Evolutionary conservation across 2,888 invertebrate species (phyloP).

Genomic region (Zygogramma bicolorata): DNA sequence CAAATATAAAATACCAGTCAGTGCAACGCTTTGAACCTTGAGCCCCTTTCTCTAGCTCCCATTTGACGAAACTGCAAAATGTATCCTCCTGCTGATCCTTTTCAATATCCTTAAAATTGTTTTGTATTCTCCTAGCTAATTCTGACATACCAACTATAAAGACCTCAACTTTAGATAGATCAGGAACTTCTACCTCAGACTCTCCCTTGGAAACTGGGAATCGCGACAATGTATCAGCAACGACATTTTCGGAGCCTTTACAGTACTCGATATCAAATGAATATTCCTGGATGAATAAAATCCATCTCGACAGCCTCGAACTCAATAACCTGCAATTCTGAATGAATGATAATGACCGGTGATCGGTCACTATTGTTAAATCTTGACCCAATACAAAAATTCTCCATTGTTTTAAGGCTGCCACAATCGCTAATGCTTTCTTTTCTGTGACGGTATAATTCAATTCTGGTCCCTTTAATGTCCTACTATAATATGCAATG

Average conservation of each 20-base stretch:
- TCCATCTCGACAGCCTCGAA: slow-evolving; percentile 18
- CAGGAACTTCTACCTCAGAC: not conserved
- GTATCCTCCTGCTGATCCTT: not conserved
- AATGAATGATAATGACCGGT: slow-evolving; percentile 24
- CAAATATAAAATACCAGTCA: slow-evolving; percentile 9
- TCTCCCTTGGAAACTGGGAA: not conserved
- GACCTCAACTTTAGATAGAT: no score
- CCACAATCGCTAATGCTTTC: slow-evolving; percentile 15
- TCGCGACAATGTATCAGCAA: slow-evolving; percentile 26
- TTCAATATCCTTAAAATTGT: not conserved
- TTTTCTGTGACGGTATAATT: slow-evolving; percentile 27
- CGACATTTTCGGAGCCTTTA: slow-evolving; percentile 16
- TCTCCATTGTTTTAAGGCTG: slow-evolving; percentile 16
- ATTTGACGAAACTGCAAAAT: not conserved
- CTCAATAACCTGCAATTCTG: slow-evolving; percentile 9
- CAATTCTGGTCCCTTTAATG: slow-evolving; percentile 8
- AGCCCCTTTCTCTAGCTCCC: no score
- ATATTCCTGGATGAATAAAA: slow-evolving; percentile 17
- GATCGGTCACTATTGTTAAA: slow-evolving; percentile 21
- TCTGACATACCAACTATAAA: no score
- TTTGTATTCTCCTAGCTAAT: no score
- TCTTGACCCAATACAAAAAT: no score
- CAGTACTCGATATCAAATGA: slow-evolving; percentile 11
- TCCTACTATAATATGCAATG: slow-evolving; percentile 21
- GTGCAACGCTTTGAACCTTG: not conserved